phyloP scores from a whole-genome alignment of 2,888 invertebrate genomes.

The Gandaritis pyraliata region DNA sequence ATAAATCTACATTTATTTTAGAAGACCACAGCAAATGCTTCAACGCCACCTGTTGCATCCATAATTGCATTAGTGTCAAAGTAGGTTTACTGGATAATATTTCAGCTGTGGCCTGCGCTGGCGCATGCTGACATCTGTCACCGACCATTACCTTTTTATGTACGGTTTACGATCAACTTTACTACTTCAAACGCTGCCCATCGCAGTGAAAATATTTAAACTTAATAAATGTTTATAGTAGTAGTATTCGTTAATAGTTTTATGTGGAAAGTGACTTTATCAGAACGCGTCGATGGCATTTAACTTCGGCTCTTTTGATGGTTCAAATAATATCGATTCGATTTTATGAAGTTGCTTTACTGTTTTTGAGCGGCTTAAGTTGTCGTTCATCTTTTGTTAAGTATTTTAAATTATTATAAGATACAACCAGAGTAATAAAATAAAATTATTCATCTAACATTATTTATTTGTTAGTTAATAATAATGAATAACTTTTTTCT shows the following conservation, averaged over 20 bases:
- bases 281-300: slow-evolving; percentile 54
- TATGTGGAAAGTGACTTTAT: slow-evolving; percentile 68
- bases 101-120: slow-evolving; percentile 39
- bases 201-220: slow-evolving; percentile 74
- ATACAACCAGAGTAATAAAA: too few species aligned
- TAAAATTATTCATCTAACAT: too few species aligned
- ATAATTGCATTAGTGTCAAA: slow-evolving; percentile 35
- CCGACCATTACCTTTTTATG: slow-evolving; percentile 62
- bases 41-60: slow-evolving; percentile 29
- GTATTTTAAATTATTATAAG: too few species aligned
- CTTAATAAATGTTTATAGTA: slow-evolving; percentile 72
- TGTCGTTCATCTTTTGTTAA: neutral
- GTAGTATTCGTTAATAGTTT: slow-evolving; percentile 69
- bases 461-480: too few species aligned
- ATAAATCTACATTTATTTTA: slow-evolving; percentile 32
- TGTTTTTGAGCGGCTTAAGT: slow-evolving; percentile 27
- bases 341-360: slow-evolving; percentile 48
- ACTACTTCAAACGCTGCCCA: slow-evolving; percentile 54
- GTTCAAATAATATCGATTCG: slow-evolving; percentile 56
- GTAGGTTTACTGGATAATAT: slow-evolving; percentile 33
- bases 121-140: slow-evolving; percentile 62
- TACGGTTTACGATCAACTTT: slow-evolving; percentile 52
- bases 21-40: slow-evolving; percentile 18
- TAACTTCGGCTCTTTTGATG: slow-evolving; percentile 61
- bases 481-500: too few species aligned